Conservation (phyloP, 2,113 vertebrate species). For the Scophthalmus maximus region DNA sequence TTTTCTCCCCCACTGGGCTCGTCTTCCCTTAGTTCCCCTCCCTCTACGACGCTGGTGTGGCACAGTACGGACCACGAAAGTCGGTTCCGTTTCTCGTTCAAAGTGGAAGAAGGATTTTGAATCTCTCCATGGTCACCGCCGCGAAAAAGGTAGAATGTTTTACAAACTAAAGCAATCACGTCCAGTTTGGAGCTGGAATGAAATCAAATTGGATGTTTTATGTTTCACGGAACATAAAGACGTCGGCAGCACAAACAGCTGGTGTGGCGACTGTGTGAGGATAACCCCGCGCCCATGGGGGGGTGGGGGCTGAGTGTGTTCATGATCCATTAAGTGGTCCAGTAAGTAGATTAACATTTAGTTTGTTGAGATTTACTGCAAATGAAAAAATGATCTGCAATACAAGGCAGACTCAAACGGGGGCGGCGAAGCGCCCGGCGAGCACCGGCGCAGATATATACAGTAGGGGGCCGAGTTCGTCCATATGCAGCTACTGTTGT, state of each 20-base stretch:
- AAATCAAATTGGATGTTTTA: too few species aligned
- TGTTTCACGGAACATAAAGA: too few species aligned
- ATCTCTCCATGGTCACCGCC: too few species aligned
- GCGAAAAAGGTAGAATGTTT: too few species aligned
- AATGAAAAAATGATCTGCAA: background rate
- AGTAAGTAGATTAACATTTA: constrained; percentile 49
- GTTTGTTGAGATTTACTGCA: background rate
- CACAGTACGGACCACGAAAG: background rate
- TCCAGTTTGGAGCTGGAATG: too few species aligned
- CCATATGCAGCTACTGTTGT: background rate
- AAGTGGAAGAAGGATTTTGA: too few species aligned
- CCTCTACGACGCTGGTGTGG: background rate
- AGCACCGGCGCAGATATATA: background rate
- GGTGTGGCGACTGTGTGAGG: background rate
- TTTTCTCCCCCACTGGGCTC: constrained; percentile 32
- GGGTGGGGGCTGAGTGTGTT: constrained; percentile 16
- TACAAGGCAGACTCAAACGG: too few species aligned
- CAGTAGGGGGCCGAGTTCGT: background rate
- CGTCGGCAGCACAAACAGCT: background rate
- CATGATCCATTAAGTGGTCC: constrained; percentile 33
- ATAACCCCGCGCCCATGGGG: too few species aligned
- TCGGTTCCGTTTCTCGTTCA: too few species aligned
- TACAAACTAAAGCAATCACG: too few species aligned
- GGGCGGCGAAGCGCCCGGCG: too few species aligned
- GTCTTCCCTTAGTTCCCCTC: constrained; percentile 12